phyloP scores from a whole-genome alignment of 1,140 invertebrate species.

The Temnothorax longispinosus region DNA sequence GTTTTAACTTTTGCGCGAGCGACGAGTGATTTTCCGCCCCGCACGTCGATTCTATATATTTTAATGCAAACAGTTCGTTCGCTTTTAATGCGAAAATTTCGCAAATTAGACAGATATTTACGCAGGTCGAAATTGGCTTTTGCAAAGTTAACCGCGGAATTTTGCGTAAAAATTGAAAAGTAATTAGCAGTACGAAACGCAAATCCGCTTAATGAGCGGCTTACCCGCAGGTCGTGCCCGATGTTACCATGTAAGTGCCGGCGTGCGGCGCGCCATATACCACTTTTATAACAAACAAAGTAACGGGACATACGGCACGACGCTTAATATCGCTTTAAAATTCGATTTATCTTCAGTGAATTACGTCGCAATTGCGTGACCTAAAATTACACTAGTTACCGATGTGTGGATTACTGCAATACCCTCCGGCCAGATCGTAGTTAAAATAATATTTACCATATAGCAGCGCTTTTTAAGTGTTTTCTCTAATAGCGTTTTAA shows the following conservation, averaged over 20 bases:
- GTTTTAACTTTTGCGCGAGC: slow-evolving; percentile 43
- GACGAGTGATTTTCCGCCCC: slow-evolving; percentile 14
- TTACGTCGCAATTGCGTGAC: slow-evolving; percentile 16
- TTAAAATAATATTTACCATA: neutral
- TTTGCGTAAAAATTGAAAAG: slow-evolving; percentile 68
- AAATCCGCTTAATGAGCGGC: slow-evolving; percentile 67
- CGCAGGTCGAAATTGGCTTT: neutral
- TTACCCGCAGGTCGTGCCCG: neutral
- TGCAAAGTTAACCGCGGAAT: neutral
- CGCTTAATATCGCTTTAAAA: slow-evolving; percentile 39
- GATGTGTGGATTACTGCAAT: neutral
- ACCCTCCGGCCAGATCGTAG: neutral
- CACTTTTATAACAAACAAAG: slow-evolving; percentile 56
- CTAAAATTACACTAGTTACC: slow-evolving; percentile 7
- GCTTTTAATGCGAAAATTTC: slow-evolving; percentile 44
- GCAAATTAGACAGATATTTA: slow-evolving; percentile 40
- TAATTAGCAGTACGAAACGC: slow-evolving; percentile 67
- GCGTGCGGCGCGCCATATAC: neutral
- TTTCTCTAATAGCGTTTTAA: neutral
- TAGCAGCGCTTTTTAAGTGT: neutral
- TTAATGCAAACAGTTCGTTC: slow-evolving; percentile 45
- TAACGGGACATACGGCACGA: slow-evolving; percentile 19
- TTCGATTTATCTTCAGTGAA: slow-evolving; percentile 49
- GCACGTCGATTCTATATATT: slow-evolving; percentile 45
- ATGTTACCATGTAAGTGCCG: slow-evolving; percentile 31